Evolutionary conservation across 2,888 invertebrate species (phyloP), one percentile per base, ranked within the genome.

Genomic region (Microctonus brassicae): DNA sequence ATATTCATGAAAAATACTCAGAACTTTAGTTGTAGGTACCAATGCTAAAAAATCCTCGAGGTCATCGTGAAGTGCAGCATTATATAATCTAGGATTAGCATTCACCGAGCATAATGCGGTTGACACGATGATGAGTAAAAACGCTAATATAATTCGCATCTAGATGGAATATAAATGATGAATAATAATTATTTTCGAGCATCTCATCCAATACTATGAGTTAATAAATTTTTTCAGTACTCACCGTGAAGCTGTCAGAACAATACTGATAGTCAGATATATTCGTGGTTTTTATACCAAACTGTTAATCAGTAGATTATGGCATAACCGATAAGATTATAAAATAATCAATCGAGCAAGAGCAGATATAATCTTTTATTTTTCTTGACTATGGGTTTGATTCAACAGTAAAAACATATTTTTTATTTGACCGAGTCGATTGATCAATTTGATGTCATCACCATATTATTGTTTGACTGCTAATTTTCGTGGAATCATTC

Each of bases 11-110:
- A 84, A 64, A 10, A 85, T 73, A 0, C 24, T 11, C 0, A 65
- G 0, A 2, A 87, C 75, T 24, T 81, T 60, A 0, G 83, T 76
- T 0, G 53, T 0, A 0, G 86, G 85, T 0, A 85, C 2, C 0
- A 86, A 55, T 0, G 76, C 77, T 0, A 79, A 4, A 57, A 87
- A 86, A 10, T 84, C 85, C 22, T 82, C 73, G 7, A 86, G 47
- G 17, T 83, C 85, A 3, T 80, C 78, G 5, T 78, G 68, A 0
- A 86, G 78, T 3, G 69, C n/a, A n/a, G n/a, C n/a, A n/a, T n/a
- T n/a, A n/a, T n/a, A n/a, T n/a, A n/a, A n/a, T 11, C 77, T 6
- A 2, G 79, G 78, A 13, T 62, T 67, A 6, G 73, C 72, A 9
- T 68, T 65, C 29, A 77, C 62, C n/a, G 52, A 69, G 13, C 57